A percentile compares a stretch with the other conserved stretches of the same genome.
Conservation (phyloP, 1,140 invertebrate species). For the Sweltsa coloradensis region DNA sequence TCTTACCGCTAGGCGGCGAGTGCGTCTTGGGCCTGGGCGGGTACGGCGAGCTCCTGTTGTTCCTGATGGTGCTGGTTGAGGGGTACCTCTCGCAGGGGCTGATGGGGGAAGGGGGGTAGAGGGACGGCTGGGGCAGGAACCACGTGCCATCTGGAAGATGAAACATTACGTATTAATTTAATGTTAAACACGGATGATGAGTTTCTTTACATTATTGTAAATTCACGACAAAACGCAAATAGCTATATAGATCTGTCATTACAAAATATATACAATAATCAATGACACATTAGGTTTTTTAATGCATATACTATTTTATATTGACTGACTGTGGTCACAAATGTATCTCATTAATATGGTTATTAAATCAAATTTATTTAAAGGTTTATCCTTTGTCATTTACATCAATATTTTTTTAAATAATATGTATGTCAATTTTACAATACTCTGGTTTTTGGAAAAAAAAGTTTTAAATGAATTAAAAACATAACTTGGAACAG, state of each 20-base stretch:
- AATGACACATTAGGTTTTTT: neutral
- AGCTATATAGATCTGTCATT: neutral
- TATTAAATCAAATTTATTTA: too few relatives aligned
- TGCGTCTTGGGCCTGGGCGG: slow-evolving; percentile 22
- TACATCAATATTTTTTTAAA: too few relatives aligned
- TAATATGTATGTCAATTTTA: too few relatives aligned
- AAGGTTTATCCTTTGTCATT: too few relatives aligned
- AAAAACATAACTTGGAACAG: too few relatives aligned
- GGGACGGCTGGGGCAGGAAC: slow-evolving; percentile 30
- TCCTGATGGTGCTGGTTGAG: slow-evolving; percentile 17
- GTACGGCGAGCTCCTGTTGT: slow-evolving; percentile 26
- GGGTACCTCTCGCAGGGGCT: slow-evolving; percentile 22
- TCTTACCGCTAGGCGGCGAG: too few relatives aligned
- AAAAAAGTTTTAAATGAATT: too few relatives aligned
- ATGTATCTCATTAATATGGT: too few relatives aligned
- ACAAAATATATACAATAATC: neutral
- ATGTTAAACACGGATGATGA: neutral
- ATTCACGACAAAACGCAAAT: neutral
- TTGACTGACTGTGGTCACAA: too few relatives aligned
- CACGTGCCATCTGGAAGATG: slow-evolving; percentile 26
- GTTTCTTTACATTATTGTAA: slow-evolving; percentile 4
- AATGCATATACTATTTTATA: neutral
- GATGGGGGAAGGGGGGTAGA: slow-evolving; percentile 20
- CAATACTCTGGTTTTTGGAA: too few relatives aligned
- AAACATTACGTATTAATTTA: neutral